Conservation (phyloP, 2,113 vertebrate species). For the Genyomyrus donnyi region DNA sequence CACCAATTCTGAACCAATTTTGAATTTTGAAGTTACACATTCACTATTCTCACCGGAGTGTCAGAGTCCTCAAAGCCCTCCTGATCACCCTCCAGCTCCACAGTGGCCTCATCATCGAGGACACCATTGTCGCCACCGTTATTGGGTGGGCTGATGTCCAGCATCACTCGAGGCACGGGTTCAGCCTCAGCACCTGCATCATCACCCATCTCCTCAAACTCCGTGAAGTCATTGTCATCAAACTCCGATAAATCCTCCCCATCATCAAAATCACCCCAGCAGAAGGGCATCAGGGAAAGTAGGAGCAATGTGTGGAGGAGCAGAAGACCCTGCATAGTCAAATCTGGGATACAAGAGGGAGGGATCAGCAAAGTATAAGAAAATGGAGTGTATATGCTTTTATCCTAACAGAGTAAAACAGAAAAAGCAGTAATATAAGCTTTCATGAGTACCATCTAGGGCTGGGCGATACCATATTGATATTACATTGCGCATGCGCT, state of each 20-base stretch:
- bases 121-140: conserved; percentile 21
- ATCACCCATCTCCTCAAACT: conserved; percentile 86
- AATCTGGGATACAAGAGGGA: conserved; percentile 33
- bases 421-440: neutral
- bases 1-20: neutral
- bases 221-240: conserved; percentile 95
- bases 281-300: conserved; percentile 48
- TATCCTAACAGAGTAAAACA: neutral
- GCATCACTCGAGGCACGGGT: conserved; percentile 53
- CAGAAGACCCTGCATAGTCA: conserved; percentile 34
- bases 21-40: neutral
- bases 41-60: conserved; percentile 58
- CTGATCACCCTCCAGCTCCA: conserved; percentile 87
- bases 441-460: neutral
- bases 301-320: conserved; percentile 1
- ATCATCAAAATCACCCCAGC: conserved; percentile 74
- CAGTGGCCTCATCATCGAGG: conserved; percentile 80
- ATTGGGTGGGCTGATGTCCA: conserved; percentile 4
- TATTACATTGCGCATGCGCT: no score
- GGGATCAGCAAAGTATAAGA: neutral
- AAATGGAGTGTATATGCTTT: neutral
- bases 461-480: no score
- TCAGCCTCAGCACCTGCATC: conserved; percentile 64
- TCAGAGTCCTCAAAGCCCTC: conserved; percentile 88
- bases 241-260: conserved; percentile 88